A percentile compares a stretch with the other conserved stretches of the same genome.
Evolutionary conservation across 2,888 invertebrate species (phyloP).

Genomic region (Oligia fasciuncula): DNA sequence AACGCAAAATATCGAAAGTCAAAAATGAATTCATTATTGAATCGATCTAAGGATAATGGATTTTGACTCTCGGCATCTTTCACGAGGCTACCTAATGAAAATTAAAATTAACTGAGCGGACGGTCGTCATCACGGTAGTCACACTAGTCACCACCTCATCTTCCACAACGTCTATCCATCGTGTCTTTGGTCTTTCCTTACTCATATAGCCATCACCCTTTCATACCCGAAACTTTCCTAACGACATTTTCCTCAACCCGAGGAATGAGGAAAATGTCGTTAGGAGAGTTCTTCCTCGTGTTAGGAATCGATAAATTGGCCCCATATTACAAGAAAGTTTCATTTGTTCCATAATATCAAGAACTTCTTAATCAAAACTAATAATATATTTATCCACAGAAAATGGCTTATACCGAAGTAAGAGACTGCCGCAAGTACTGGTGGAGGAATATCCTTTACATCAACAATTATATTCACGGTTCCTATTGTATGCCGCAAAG

Average conservation of each 20-base stretch:
- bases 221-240: too few species aligned
- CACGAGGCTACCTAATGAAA: background rate
- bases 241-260: background rate
- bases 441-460: constrained; percentile 73
- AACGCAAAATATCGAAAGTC: background rate
- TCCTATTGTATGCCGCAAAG: constrained; percentile 63
- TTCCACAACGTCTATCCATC: background rate
- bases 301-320: background rate
- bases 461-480: constrained; percentile 71
- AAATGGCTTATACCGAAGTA: constrained; percentile 38
- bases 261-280: too few species aligned
- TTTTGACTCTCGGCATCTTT: background rate
- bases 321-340: background rate
- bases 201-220: too few species aligned
- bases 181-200: background rate
- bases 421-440: constrained; percentile 68
- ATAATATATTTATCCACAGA: constrained; percentile 1
- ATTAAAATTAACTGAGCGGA: background rate
- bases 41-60: background rate
- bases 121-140: too few species aligned
- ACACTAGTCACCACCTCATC: background rate
- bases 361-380: background rate
- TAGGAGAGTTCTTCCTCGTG: background rate
- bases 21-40: background rate
- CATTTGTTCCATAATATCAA: background rate